Evolutionary conservation across 2,113 vertebrate genomes (phyloP).

Genomic region (Pomatorhinus ruficollis): DNA sequence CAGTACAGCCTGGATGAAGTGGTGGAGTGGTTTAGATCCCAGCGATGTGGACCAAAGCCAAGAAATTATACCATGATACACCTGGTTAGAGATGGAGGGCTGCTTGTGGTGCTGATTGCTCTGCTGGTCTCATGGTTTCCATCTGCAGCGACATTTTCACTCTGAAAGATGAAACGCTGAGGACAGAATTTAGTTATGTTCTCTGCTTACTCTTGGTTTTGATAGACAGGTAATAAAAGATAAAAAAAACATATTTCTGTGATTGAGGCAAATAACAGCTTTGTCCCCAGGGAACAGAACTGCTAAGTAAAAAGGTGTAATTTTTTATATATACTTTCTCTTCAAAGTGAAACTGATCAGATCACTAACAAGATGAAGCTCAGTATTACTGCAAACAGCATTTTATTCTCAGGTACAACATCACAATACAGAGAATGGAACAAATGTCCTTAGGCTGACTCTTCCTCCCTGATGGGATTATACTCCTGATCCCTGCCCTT

Average conservation of each 20-base stretch:
- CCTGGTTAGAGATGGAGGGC: conserved; percentile 62
- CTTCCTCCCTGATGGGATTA: background rate
- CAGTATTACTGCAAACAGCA: background rate
- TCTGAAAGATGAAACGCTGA: background rate
- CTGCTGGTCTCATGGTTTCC: conserved; percentile 77
- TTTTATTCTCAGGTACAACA: background rate
- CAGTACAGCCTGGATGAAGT: conserved; percentile 82
- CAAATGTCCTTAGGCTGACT: background rate
- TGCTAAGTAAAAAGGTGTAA: background rate
- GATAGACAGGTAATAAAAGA: background rate
- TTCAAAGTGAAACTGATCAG: background rate
- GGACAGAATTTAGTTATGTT: background rate
- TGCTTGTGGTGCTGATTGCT: conserved; percentile 70
- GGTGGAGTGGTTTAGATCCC: conserved; percentile 86
- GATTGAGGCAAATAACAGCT: background rate
- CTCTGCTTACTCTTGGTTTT: background rate
- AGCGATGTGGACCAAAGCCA: conserved; percentile 76
- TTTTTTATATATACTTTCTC: background rate
- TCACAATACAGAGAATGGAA: background rate
- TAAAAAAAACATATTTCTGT: background rate
- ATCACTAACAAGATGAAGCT: background rate
- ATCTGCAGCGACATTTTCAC: conserved; percentile 20
- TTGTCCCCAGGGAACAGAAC: background rate
- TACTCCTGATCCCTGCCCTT: background rate
- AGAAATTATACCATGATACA: background rate